Evolutionary conservation across 2,797 vertebrate genomes (phyloP).

Genomic region (Nyctibius grandis): DNA sequence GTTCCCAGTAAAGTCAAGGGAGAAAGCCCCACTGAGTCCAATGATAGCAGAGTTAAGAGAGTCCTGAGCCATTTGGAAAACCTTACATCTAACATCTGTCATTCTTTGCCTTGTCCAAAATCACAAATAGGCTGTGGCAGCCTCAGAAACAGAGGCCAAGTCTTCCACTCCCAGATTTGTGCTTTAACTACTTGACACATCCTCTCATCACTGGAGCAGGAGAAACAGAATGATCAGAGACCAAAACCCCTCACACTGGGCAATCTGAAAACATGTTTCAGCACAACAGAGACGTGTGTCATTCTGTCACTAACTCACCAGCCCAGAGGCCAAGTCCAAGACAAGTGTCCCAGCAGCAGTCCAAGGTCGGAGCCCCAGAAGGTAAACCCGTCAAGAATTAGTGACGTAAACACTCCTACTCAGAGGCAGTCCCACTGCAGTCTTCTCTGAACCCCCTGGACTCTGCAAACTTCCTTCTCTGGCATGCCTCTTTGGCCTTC

Average conservation of each 20-base stretch:
- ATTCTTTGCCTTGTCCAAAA: not conserved
- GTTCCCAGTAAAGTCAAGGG: not conserved
- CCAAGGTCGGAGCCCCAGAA: not conserved
- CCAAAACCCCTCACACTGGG: not conserved
- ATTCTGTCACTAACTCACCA: conserved; percentile 22
- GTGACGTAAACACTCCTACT: not conserved
- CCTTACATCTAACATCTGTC: not conserved
- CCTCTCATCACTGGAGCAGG: not conserved
- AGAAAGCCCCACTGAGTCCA: not conserved
- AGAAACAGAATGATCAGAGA: conserved; percentile 1
- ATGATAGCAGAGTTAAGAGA: not conserved
- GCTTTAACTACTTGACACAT: not conserved
- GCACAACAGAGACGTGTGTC: not conserved
- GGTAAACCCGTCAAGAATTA: not conserved
- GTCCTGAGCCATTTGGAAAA: not conserved
- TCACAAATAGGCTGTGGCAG: not conserved
- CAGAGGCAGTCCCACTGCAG: conserved; percentile 19
- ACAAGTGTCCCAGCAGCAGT: not conserved
- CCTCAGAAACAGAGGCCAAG: not conserved
- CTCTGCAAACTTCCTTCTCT: conserved; percentile 4
- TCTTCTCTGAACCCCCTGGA: not conserved
- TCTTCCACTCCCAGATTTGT: not conserved
- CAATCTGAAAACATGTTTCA: not conserved
- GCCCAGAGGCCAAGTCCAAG: not conserved
- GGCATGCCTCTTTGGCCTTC: conserved; percentile 24